Evolutionary conservation across 2,113 vertebrate species (phyloP).

Genomic region (Mesembrinibis cayennensis): DNA sequence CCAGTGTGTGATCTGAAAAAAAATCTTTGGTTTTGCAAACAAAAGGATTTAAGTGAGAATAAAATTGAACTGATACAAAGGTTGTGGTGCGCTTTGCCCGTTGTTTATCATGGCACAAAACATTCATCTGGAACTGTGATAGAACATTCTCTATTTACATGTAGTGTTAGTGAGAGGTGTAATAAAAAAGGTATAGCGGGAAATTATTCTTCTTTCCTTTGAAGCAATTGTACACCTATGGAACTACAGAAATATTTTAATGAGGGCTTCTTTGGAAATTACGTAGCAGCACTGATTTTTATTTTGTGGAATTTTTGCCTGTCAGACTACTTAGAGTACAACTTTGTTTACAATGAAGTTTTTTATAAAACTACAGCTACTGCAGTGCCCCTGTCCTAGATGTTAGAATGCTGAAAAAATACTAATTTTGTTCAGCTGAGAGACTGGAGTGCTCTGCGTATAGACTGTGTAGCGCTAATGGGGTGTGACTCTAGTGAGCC

Average conservation of each 20-base stretch:
- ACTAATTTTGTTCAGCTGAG: neutral
- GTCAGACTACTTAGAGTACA: neutral
- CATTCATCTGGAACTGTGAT: neutral
- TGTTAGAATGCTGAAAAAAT: neutral
- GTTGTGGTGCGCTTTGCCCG: neutral
- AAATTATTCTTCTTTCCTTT: neutral
- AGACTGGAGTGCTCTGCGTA: neutral
- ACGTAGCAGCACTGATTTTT: neutral
- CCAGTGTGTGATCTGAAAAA: neutral
- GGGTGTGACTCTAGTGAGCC: too few species aligned
- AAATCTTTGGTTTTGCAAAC: neutral
- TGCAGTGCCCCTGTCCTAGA: neutral
- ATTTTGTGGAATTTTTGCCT: neutral
- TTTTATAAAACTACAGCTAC: neutral
- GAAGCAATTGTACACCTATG: neutral
- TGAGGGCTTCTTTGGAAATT: neutral
- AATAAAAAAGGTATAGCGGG: neutral
- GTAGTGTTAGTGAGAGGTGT: neutral
- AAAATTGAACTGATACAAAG: neutral
- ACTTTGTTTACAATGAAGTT: neutral
- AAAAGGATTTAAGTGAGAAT: neutral
- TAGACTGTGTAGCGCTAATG: neutral
- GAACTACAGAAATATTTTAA: neutral
- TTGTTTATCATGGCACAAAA: neutral
- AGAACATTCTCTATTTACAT: neutral